phyloP scores from a whole-genome alignment of 1,140 invertebrate genomes.

The Drosophila guanche region DNA sequence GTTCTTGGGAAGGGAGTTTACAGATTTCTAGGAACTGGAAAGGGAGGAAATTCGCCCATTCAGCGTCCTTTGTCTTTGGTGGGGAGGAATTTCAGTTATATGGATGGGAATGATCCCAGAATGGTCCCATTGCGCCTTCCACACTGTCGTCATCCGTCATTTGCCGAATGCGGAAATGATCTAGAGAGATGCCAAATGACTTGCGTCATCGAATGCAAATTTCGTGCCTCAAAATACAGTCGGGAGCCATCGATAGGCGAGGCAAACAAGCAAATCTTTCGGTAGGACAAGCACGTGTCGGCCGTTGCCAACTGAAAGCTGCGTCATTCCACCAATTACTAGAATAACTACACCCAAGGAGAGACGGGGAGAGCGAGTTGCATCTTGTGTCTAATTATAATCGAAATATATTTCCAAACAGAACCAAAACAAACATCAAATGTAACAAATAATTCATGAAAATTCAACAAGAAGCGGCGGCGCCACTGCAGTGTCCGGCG shows the following conservation, averaged over 20 bases:
- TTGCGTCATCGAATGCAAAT: constrained; percentile 36
- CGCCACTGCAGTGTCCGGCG: constrained; percentile 27
- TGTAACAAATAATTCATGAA: constrained; percentile 6
- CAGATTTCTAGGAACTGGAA: too few relatives aligned
- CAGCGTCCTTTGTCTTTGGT: not conserved
- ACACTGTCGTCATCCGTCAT: too few relatives aligned
- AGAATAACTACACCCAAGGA: not conserved
- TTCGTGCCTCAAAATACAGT: not conserved
- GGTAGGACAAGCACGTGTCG: constrained; percentile 37
- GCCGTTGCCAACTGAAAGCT: constrained; percentile 17
- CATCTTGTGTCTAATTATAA: constrained; percentile 15
- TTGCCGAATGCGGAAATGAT: constrained; percentile 20
- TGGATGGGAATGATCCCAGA: too few relatives aligned
- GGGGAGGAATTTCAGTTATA: too few relatives aligned
- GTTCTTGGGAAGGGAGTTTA: not conserved
- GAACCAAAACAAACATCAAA: constrained; percentile 9
- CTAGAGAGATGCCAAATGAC: constrained; percentile 5
- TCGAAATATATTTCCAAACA: constrained; percentile 22
- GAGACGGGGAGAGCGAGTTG: not conserved
- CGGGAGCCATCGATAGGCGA: not conserved
- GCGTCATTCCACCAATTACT: constrained; percentile 12
- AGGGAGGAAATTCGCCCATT: too few relatives aligned
- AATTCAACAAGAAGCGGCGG: constrained; percentile 29
- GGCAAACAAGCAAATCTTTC: not conserved
- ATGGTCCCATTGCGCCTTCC: not conserved